Base-by-base conservation (phyloP, 2,113 vertebrate species). In the Emydura subglobosa region DNA sequence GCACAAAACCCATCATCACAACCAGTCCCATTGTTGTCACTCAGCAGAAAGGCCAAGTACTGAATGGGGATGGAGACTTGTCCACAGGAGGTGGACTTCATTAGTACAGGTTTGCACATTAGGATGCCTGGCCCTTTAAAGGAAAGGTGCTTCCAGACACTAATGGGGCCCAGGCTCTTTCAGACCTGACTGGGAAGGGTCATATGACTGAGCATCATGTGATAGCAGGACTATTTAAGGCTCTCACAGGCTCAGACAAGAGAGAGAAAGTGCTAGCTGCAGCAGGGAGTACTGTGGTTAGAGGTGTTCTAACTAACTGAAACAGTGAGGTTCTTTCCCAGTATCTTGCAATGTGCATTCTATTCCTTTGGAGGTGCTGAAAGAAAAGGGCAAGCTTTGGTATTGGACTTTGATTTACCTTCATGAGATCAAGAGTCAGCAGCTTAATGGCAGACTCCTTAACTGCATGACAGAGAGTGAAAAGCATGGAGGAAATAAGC, bases 291-390 rank as follows among this genome's bases (percentile, higher is more conserved):
- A 14, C 29, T 34, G 59, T 61, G 6, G 27, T 34, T 17, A 14
- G 59, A 61, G 29, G 59, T 14, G 6, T 61, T 61, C 59, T 61
- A 61, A 31, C 29, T 34, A 16, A 61, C 59, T 61, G 59, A 61
- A 61, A 61, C 27, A 59, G 59, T 61, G 12, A 31, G 13, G 31
- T 53, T 16, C 16, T 11, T 53, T 53, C 16, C 51, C 51, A 53
- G 14, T 92, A 65, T 88, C 84, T 27, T 93, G 34, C 79, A 83
- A 79, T 87, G 79, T 92, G 83, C 85, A 91, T 96, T 93, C 55
- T 72, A 12, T 47, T 89, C 34, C 44, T 82, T 90, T 49, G 79
- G 80, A 78, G 93, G 90, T 82, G 82, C 72, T 85, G 79, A 81
- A 49, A 85, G 29, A 90, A 34, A 8, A 31, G 24, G 88, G 88